Evolutionary conservation across 1,140 invertebrate species (phyloP).

Genomic region (Pseudomyrmex concolor): DNA sequence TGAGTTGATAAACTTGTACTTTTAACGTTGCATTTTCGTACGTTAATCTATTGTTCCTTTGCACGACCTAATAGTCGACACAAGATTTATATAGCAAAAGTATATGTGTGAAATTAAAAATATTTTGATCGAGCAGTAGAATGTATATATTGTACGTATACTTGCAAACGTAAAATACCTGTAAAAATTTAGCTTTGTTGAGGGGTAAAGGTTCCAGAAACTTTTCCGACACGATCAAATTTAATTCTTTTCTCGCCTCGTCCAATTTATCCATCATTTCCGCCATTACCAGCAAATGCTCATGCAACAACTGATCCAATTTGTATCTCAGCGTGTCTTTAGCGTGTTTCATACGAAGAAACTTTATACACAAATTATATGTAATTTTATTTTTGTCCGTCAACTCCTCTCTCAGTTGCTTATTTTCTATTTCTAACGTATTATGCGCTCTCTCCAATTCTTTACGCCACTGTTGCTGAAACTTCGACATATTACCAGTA

Average conservation of each 20-base stretch:
- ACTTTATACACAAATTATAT: slow-evolving; percentile 76
- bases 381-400: slow-evolving; percentile 68
- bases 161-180: slow-evolving; percentile 55
- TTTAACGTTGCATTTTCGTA: slow-evolving; percentile 74
- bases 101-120: not conserved
- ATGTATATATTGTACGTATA: not conserved
- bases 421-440: slow-evolving; percentile 71
- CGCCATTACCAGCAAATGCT: slow-evolving; percentile 74
- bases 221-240: slow-evolving; percentile 75
- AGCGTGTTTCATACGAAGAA: slow-evolving; percentile 74
- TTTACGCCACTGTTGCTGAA: slow-evolving; percentile 46
- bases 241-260: slow-evolving; percentile 75
- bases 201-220: slow-evolving; percentile 74
- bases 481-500: slow-evolving; percentile 48
- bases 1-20: slow-evolving; percentile 71
- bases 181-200: slow-evolving; percentile 74
- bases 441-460: slow-evolving; percentile 63
- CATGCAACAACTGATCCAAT: slow-evolving; percentile 68
- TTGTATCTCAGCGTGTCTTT: slow-evolving; percentile 71
- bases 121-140: not conserved
- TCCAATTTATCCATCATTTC: slow-evolving; percentile 79
- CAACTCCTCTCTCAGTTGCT: slow-evolving; percentile 62
- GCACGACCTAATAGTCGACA: slow-evolving; percentile 68
- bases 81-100: not conserved
- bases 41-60: slow-evolving; percentile 74